Base-by-base conservation (phyloP, 2,888 invertebrate genomes). In the Drosophila prolongata region DNA sequence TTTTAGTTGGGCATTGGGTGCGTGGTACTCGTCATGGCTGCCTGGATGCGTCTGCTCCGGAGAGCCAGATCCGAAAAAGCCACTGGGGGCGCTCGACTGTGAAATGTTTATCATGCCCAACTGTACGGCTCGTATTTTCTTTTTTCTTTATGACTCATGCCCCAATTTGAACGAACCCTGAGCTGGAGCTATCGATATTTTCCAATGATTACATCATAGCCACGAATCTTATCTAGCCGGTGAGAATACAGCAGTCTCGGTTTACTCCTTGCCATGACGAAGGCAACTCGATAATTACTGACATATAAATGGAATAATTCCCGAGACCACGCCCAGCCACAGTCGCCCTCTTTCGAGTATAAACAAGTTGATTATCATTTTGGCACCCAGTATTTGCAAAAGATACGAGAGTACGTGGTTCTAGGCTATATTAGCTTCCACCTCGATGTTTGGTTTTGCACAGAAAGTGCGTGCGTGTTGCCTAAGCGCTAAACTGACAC, bases 1-100 rank as follows among this genome's bases (percentile, higher is more conserved):
- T 73, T 70, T 79, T 66, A 24, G 61, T 46, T 71, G 34, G 42
- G 47, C 24, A 44, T 67, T 37, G 42, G 37, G 59, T 60, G 61
- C 65, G 61, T 78, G 78, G 75, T 70, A 54, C 38, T 66, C 77
- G 83, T 83, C 73, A 86, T 65, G 86, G 67, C 80, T 78, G 70
- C 68, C 69, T 83, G 81, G 80, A 74, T 69, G 73, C 79, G 71
- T 78, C 75, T 75, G 58, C 56, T 64, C 56, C 64, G 49, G 42
- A 43, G 54, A 49, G 59, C 24, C 53, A 53, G 61, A 62, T 57
- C 55, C 43, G 37, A 59, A 56, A 53, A 68, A 53, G 46, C 40
- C 53, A 35, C 59, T 70, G 66, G 37, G 55, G 83, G 57, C 79
- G 59, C 79, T 78, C 72, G 70, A 78, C 72, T 81, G 80, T 87